phyloP scores from a whole-genome alignment of 2,113 vertebrate species.

The Paedocypris sp. region DNA sequence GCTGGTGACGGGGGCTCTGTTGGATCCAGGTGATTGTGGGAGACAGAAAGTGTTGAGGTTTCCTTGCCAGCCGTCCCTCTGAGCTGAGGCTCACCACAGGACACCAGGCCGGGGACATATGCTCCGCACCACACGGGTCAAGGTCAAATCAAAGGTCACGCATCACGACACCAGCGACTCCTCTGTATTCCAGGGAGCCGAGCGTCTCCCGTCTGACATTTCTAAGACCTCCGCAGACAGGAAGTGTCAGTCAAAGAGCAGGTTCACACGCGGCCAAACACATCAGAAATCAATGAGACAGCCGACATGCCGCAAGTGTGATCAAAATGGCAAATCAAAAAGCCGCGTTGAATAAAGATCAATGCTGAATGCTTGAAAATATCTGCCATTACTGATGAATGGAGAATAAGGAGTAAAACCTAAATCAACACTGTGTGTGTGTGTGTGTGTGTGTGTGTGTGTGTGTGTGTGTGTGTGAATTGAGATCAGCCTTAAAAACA shows the following conservation, averaged over 20 bases:
- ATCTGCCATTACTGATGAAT: no score
- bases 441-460: no score
- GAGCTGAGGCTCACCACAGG: constrained; percentile 26
- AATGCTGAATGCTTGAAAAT: background rate
- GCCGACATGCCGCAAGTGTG: background rate
- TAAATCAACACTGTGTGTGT: no score
- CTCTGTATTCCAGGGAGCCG: background rate
- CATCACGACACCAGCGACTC: background rate
- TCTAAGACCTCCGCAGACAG: constrained; percentile 8
- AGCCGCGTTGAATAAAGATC: background rate
- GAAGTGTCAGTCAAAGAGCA: constrained; percentile 17
- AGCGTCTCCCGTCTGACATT: constrained; percentile 21
- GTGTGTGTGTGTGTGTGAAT: no score
- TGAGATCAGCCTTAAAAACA: no score
- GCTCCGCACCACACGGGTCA: constrained; percentile 33
- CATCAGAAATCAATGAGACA: background rate
- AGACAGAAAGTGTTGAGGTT: constrained; percentile 30
- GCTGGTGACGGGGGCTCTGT: constrained; percentile 17
- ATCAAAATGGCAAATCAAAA: constrained; percentile 23
- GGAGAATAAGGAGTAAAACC: no score
- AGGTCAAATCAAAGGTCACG: constrained; percentile 28
- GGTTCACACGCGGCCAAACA: background rate
- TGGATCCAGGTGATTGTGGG: constrained; percentile 15
- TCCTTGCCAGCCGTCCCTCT: constrained; percentile 12
- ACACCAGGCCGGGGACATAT: constrained; percentile 31